Evolutionary conservation across 2,113 vertebrate species (phyloP), one percentile per base, ranked within the genome.

Genomic region (Phyllopteryx taeniolatus): DNA sequence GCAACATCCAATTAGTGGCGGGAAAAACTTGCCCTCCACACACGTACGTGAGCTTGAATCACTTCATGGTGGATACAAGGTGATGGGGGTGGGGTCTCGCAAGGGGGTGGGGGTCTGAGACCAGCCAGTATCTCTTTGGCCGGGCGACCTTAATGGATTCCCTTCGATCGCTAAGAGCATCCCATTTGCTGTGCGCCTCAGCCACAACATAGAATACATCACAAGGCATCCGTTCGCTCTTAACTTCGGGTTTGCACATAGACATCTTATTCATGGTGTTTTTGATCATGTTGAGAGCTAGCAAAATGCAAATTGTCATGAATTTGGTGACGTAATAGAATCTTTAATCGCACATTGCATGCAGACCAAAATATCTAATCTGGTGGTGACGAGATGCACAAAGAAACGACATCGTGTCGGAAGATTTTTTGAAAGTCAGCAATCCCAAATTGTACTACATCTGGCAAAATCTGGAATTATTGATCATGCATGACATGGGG

Each of bases 151-250:
- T 17, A 66, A 66, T 47, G 43, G 19, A 65, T 65, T 44, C 42
- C 62, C 42, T 11, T n/a, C 35, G 20, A 20, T 6, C 22, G 22
- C 20, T 44, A n/a, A 65, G 13, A 22, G 42, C 42, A 65, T 22
- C 59, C n/a, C 20, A 44, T 64, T 64, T 64, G 39, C 13, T 61
- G 27, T 35, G 20, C 11, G 57, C 22, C 56, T 22, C 22, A 33
- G 27, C 39, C 10, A 2, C 62, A 22, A 62, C 6, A 35, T n/a
- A 42, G 33, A 78, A 68, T 83, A 68, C 60, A 47, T 54, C 17
- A n/a, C 53, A 54, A 54, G 20, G 53, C 53, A n/a, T 54, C 53
- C 5, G 19, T 19, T 20, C 53, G 4, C 19, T 53, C 15, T 53
- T 8, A 44, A 44, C 43, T 44, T 20, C 3, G 49, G 19, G 5